Conservation (phyloP, 2,888 invertebrate genomes). For the Caenorhabditis sulstoni region DNA sequence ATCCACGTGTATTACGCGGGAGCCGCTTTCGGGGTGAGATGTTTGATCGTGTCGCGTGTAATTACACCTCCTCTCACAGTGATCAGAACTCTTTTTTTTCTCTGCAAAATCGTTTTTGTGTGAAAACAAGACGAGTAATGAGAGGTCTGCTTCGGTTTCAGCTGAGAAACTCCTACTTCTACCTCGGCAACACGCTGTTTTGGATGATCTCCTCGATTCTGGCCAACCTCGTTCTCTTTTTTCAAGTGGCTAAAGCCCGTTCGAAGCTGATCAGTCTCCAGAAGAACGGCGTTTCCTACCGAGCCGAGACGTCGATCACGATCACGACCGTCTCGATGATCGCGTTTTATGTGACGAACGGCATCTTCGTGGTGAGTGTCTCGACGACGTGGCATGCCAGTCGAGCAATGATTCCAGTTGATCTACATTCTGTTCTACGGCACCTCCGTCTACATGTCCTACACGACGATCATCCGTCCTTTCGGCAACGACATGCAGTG, state of each 20-base stretch:
- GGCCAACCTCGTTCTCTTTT: constrained; percentile 19
- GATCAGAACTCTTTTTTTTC: no score
- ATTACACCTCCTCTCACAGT: no score
- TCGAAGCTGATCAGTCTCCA: constrained; percentile 22
- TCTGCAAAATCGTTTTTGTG: no score
- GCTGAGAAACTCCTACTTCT: constrained; percentile 32
- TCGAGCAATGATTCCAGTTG: no score
- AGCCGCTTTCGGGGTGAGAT: constrained; percentile 30
- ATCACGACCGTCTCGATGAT: constrained; percentile 40
- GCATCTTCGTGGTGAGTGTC: constrained; percentile 19
- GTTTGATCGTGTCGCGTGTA: no score
- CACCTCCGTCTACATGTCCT: constrained; percentile 27
- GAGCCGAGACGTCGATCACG: constrained; percentile 26
- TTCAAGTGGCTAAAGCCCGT: constrained; percentile 10
- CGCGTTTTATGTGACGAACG: constrained; percentile 29
- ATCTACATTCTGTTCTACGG: constrained; percentile 40
- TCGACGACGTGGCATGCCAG: no score
- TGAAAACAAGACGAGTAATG: no score
- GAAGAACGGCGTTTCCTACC: constrained; percentile 10
- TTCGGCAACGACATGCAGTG: constrained; percentile 43
- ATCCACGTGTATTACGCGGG: constrained; percentile 28
- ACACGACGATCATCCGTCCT: constrained; percentile 9
- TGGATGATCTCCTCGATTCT: constrained; percentile 23
- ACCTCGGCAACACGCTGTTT: constrained; percentile 18
- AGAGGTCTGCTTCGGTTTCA: no score